These are phyloP conservation scores for Isurus oxyrinchus DNA, from an alignment of 2,113 vertebrate genomes.

Conservation along the genomic window DNA sequence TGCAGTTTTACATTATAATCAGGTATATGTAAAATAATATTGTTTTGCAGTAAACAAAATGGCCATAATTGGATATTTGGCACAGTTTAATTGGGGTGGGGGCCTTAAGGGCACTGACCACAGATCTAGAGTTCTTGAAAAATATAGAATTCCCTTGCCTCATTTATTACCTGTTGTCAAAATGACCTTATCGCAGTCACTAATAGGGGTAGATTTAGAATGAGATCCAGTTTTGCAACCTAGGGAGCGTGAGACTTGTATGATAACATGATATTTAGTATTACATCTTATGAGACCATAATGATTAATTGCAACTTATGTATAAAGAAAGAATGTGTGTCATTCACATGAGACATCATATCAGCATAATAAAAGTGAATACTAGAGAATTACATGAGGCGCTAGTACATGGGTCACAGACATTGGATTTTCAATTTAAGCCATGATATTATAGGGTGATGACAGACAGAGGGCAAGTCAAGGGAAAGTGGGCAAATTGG, in stretches of 20 bases:
- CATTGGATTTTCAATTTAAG: background rate
- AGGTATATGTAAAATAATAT: constrained; percentile 13
- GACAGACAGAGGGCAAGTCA: background rate
- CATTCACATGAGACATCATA: background rate
- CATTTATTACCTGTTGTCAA: background rate
- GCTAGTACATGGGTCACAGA: background rate
- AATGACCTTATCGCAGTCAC: background rate
- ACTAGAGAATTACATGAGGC: background rate
- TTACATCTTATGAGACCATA: background rate
- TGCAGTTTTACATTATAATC: background rate
- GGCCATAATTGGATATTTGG: background rate
- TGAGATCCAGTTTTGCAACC: background rate
- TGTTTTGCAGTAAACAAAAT: background rate
- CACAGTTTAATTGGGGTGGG: background rate
- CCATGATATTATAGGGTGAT: background rate
- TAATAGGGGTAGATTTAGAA: background rate
- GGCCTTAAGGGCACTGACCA: background rate
- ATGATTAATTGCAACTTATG: background rate
- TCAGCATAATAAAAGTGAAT: background rate
- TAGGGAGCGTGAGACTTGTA: background rate
- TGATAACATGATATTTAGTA: background rate
- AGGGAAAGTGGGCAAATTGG: background rate
- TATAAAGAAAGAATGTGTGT: background rate
- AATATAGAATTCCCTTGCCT: background rate
- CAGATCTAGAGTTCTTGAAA: background rate